These are phyloP conservation scores for Synanthedon formicaeformis DNA, from an alignment of 2,888 invertebrate species.

Conservation along the genomic window DNA sequence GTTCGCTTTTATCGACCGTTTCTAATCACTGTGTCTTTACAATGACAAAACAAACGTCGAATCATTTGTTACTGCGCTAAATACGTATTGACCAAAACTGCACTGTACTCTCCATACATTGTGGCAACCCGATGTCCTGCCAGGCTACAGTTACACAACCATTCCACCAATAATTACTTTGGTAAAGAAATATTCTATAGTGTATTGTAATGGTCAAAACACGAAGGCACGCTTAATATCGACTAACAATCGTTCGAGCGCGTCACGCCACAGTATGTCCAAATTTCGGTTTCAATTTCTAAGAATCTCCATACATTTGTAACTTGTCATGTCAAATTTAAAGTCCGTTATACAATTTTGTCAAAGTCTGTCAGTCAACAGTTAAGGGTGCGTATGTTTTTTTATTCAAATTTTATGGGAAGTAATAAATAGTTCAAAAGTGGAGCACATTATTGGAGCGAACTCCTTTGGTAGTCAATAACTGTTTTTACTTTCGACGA, in stretches of 20 bases:
- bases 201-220: conserved; percentile 58
- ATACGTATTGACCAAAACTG: conserved; percentile 7
- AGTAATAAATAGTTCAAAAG: conserved; percentile 62
- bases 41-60: not conserved
- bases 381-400: conserved; percentile 28
- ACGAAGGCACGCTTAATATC: conserved; percentile 60
- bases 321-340: conserved; percentile 36
- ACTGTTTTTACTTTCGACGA: conserved; percentile 64
- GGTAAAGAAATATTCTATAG: conserved; percentile 50
- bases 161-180: conserved; percentile 57
- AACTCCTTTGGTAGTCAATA: conserved; percentile 60
- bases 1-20: not conserved
- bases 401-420: conserved; percentile 44
- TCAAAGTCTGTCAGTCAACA: conserved; percentile 39
- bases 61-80: not conserved
- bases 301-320: conserved; percentile 45
- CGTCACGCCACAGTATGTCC: conserved; percentile 57
- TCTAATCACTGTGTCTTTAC: not conserved
- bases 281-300: conserved; percentile 66
- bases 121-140: conserved; percentile 38
- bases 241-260: conserved; percentile 34
- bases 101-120: conserved; percentile 29
- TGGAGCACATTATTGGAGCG: conserved; percentile 58
- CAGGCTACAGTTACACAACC: conserved; percentile 51
- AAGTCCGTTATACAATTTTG: conserved; percentile 50